Conservation (phyloP, 35 echinoderm and acorn worm genomes). For the Antedon bifida region DNA sequence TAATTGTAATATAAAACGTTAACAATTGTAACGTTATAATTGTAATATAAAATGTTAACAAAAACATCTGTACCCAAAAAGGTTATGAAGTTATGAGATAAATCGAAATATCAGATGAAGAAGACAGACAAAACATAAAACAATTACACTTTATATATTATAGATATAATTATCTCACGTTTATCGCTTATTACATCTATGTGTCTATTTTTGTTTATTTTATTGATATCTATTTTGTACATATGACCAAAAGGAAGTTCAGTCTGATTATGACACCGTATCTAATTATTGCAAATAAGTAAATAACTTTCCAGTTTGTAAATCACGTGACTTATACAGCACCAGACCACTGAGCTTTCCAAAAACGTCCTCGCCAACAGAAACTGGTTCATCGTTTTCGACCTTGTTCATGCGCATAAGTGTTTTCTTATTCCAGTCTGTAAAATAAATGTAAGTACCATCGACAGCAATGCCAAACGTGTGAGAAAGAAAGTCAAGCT, state of each 20-base stretch:
- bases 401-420: constrained; percentile 55
- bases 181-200: no score
- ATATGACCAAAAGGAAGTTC: not conserved
- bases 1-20: not conserved
- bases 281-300: no score
- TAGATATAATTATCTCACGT: no score
- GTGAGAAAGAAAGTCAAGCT: constrained; percentile 10
- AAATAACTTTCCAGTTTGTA: not conserved
- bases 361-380: constrained; percentile 20
- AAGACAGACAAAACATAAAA: no score
- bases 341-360: constrained; percentile 39
- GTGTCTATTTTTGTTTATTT: not conserved
- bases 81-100: no score
- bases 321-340: constrained; percentile 12
- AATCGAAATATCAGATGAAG: no score
- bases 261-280: not conserved
- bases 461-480: constrained; percentile 38
- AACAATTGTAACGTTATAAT: not conserved
- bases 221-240: not conserved
- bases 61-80: no score
- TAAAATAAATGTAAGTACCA: constrained; percentile 62
- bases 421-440: constrained; percentile 43
- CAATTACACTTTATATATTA: no score
- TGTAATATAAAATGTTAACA: not conserved
- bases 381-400: not conserved